Evolutionary conservation across 2,113 vertebrate species (phyloP), one percentile per base, ranked within the genome.

Genomic region (Jacana jacana): DNA sequence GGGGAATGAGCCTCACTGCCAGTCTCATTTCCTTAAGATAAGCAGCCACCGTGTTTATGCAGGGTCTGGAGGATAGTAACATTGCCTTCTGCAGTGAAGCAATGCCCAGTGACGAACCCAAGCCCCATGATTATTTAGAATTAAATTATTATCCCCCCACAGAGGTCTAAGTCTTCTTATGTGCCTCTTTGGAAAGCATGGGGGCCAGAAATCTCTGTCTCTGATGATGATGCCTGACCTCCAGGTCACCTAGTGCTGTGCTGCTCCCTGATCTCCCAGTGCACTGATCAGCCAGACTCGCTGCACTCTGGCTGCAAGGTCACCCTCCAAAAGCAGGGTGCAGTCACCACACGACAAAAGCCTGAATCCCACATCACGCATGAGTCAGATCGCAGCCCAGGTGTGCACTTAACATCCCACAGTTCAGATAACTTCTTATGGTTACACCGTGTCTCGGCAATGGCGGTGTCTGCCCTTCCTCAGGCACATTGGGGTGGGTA

Each of bases 401-500:
- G 7, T 17, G 23, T 18, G 35, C 37, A 15, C 19, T 54, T 44
- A 11, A 13, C 0, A n/a, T 27, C 40, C n/a, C 3, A 3, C 18
- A 70, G 71, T 49, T 93, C 73, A 70, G 28, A 27, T 16, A 75
- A 52, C 3, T 28, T 17, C n/a, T 42, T 19, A 52, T 0, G 1
- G 40, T 24, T 55, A 39, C 12, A 63, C 37, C 0, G 1, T 12
- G 76, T 17, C 60, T 72, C 0, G 0, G 51, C 1, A 2, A 6
- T 11, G 33, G 63, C 1, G 2, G 57, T 0, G 1, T 80, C 44
- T 40, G 71, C 68, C 42, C 51, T 78, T 92, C 71, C 92, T 73
- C 55, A 33, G 72, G 55, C 39, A 3, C 0, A 30, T 37, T 70
- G 69, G 22, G 51, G 17, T 82, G 48, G n/a, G 80, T 83, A 81